A percentile compares a stretch with the other conserved stretches of the same genome.
phyloP scores from a whole-genome alignment of 2,113 vertebrate genomes.

The Stigmatopora nigra region DNA sequence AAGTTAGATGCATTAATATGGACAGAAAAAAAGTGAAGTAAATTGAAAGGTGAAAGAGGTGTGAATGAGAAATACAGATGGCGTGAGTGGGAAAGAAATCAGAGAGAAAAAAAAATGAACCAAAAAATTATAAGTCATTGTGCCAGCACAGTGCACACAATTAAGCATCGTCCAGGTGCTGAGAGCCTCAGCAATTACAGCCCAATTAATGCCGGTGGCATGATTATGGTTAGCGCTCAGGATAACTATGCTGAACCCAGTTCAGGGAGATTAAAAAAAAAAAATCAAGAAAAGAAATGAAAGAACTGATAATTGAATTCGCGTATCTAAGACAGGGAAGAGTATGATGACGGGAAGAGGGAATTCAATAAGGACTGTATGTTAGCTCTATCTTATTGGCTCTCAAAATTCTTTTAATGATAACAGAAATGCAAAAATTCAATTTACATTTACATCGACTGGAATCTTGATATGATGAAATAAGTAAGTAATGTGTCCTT shows the following conservation, averaged over 20 bases:
- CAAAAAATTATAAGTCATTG: conserved; percentile 75
- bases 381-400: conserved; percentile 26
- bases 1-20: conserved; percentile 4
- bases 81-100: conserved; percentile 47
- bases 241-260: conserved; percentile 59
- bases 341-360: conserved; percentile 22
- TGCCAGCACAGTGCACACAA: conserved; percentile 76
- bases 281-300: conserved; percentile 10
- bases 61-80: conserved; percentile 46
- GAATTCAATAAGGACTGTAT: conserved; percentile 24
- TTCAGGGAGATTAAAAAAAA: conserved; percentile 30
- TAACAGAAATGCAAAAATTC: conserved; percentile 29
- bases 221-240: conserved; percentile 67
- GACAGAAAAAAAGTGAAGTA: conserved; percentile 6
- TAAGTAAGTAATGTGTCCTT: too few relatives aligned
- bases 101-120: conserved; percentile 58
- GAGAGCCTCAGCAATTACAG: conserved; percentile 74
- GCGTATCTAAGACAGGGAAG: conserved; percentile 42
- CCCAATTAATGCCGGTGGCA: conserved; percentile 74
- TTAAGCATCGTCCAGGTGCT: conserved; percentile 78
- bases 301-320: conserved; percentile 65
- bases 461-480: too few relatives aligned
- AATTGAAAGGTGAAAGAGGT: conserved; percentile 41
- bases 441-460: conserved; percentile 13
- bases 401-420: conserved; percentile 30